phyloP scores from a whole-genome alignment of 23 tunicate species.

The Halocynthia roretzi region DNA sequence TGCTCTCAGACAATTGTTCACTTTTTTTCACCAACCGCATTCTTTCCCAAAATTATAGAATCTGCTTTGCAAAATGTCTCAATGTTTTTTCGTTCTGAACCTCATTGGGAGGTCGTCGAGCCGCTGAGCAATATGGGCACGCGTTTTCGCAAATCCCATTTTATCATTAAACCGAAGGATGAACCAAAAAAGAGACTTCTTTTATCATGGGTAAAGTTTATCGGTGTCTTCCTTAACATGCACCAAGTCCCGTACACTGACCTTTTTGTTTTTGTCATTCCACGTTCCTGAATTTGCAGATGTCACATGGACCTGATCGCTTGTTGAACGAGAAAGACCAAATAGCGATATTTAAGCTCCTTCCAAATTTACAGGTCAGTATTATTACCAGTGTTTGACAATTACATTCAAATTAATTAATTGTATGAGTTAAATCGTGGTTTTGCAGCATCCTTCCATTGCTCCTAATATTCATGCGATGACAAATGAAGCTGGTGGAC shows the following conservation, averaged over 20 bases:
- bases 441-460: constrained; percentile 81
- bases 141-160: constrained; percentile 67
- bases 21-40: too few species aligned
- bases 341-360: constrained; percentile 57
- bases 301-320: constrained; percentile 53
- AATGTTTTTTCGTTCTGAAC: constrained; percentile 86
- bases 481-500: constrained; percentile 83
- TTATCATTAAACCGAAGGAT: constrained; percentile 70
- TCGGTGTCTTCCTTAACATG: background rate
- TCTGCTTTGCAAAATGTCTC: constrained; percentile 73
- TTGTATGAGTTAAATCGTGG: background rate
- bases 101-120: constrained; percentile 90
- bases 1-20: too few species aligned
- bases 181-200: constrained; percentile 61
- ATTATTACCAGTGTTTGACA: background rate
- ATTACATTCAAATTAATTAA: background rate
- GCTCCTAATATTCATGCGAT: constrained; percentile 46
- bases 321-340: constrained; percentile 51
- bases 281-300: constrained; percentile 7
- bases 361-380: constrained; percentile 77
- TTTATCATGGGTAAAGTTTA: constrained; percentile 52
- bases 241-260: background rate
- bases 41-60: constrained; percentile 28
- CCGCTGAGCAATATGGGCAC: constrained; percentile 68
- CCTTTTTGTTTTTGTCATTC: constrained; percentile 1